Percentiles rank a stretch among this genome's conserved stretches.
Conservation (phyloP, 1,140 invertebrate genomes). For the Spodoptera frugiperda region DNA sequence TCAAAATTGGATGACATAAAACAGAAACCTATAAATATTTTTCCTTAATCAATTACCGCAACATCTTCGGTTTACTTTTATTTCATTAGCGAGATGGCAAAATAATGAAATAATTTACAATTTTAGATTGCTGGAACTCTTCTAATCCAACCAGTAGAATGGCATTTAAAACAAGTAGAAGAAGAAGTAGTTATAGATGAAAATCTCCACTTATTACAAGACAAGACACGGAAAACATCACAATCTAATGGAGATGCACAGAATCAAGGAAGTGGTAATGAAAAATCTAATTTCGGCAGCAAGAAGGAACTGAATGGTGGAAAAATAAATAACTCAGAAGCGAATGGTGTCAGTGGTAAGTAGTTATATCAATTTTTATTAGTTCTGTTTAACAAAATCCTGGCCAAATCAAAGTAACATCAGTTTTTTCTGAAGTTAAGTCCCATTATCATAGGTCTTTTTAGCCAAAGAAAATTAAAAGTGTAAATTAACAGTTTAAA, state of each 20-base stretch:
- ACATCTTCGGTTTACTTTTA: too few species aligned
- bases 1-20: too few species aligned
- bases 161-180: conserved; percentile 82
- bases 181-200: conserved; percentile 73
- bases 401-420: too few species aligned
- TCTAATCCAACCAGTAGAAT: conserved; percentile 86
- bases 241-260: conserved; percentile 39
- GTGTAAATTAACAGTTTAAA: too few species aligned
- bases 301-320: conserved; percentile 60
- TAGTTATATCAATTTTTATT: not conserved
- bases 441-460: too few species aligned
- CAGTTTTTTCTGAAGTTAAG: not conserved
- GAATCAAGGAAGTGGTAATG: conserved; percentile 58
- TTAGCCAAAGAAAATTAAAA: too few species aligned
- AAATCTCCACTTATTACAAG: conserved; percentile 68
- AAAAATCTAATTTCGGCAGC: conserved; percentile 52
- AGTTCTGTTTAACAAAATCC: not conserved
- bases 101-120: too few species aligned
- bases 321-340: conserved; percentile 52
- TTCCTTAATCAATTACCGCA: too few species aligned
- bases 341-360: conserved; percentile 65
- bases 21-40: too few species aligned
- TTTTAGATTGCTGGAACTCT: conserved; percentile 79
- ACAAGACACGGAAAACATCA: conserved; percentile 63
- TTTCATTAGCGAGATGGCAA: too few species aligned